A percentile compares a stretch with the other conserved stretches of the same genome.
Conservation (phyloP, 2,888 invertebrate genomes). For the Mimas tiliae region DNA sequence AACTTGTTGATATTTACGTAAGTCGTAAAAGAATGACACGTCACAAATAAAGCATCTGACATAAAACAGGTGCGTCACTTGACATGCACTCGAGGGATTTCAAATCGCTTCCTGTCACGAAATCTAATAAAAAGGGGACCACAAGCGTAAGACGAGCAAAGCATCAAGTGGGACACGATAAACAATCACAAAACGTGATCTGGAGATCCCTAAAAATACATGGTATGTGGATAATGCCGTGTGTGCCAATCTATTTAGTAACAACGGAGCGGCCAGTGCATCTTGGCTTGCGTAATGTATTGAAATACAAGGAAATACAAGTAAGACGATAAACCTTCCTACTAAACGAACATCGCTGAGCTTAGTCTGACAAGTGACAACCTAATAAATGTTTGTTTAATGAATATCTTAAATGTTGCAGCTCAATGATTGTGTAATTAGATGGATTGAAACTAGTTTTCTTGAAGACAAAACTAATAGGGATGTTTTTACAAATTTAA, state of each 20-base stretch:
- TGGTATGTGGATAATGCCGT: slow-evolving; percentile 47
- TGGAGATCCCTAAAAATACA: slow-evolving; percentile 41
- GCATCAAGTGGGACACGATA: not conserved
- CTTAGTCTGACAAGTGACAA: not conserved
- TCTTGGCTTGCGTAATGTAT: slow-evolving; percentile 57
- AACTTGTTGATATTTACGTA: slow-evolving; percentile 1
- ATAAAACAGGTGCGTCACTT: slow-evolving; percentile 13
- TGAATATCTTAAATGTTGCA: not conserved
- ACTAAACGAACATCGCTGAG: slow-evolving; percentile 15
- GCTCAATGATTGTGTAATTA: not conserved
- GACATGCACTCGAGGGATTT: slow-evolving; percentile 16
- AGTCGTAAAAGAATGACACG: not conserved
- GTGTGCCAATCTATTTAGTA: slow-evolving; percentile 61
- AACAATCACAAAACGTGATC: not conserved
- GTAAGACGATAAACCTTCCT: slow-evolving; percentile 38
- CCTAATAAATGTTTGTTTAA: not conserved
- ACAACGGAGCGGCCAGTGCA: slow-evolving; percentile 52
- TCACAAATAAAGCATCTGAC: slow-evolving; percentile 14
- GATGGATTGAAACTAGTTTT: not conserved
- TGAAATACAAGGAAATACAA: slow-evolving; percentile 59
- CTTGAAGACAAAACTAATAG: not conserved
- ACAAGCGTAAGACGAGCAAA: not conserved
- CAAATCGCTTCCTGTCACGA: slow-evolving; percentile 20
- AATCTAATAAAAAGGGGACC: slow-evolving; percentile 5
- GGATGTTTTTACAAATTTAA: no score